Evolutionary conservation across 2,797 vertebrate species (phyloP), one percentile per base, ranked within the genome.

Genomic region (Anabas testudineus): DNA sequence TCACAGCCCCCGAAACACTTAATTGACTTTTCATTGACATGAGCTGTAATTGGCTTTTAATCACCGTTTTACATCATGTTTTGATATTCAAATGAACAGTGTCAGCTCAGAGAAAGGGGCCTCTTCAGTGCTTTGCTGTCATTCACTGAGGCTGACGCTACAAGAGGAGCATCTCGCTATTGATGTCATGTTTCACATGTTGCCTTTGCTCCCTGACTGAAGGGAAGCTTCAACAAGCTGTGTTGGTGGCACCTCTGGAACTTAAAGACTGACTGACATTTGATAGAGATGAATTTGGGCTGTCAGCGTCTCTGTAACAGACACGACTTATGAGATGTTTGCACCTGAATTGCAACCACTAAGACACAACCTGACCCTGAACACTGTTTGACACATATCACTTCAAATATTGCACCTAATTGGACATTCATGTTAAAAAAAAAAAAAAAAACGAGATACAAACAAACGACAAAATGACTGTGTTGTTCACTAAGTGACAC

Each of bases 11-110:
- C 53, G 66, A 83, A 92, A 87, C 82, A 60, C 82, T 85, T 88
- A 88, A 91, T 91, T 92, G 86, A 91, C 89, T 92, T 88, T 86
- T 90, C 86, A 85, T 81, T 73, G 72, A 81, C 64, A 57, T 45
- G 0, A 28, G 70, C 84, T 71, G 69, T 93, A 93, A 94, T 92
- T 93, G 90, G 86, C 87, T 88, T 91, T 92, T 94, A 94, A 94
- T 94, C 91, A 91, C 85, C 59, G 74, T 89, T 93, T 94, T 91
- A 82, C 88, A 87, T 91, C 85, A 56, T 88, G 91, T 94, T 93
- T 93, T 94, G 88, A 93, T 93, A 93, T 94, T 93, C 78, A 92
- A 91, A 94, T 92, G 75, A 76, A 85, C 45, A 45, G 70, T 72
- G 89, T 89, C 90, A 79, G 81, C 82, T 69, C 75, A 34, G 71